Percentiles rank a stretch among this genome's conserved stretches.
Evolutionary conservation across 2,797 vertebrate genomes (phyloP).

Genomic region (Rhincodon typus): DNA sequence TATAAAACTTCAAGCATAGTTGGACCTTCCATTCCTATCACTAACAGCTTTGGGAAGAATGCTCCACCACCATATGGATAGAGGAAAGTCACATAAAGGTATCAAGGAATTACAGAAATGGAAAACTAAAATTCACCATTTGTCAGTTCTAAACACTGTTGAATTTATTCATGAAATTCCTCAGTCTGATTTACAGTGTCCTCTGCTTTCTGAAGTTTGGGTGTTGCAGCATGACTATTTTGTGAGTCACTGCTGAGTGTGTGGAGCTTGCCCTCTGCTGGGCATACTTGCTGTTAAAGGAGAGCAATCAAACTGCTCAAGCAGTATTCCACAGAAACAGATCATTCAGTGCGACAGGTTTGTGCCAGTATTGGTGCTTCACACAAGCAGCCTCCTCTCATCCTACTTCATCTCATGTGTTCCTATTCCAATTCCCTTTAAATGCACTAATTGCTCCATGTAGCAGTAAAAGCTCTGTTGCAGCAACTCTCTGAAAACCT

Average conservation of each 20-base stretch:
- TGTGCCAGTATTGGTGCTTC: neutral
- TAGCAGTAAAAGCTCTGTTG: neutral
- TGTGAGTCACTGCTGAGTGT: neutral
- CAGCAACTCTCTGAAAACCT: neutral
- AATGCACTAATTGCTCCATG: neutral
- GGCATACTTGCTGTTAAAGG: neutral
- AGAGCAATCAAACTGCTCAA: neutral
- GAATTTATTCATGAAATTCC: neutral
- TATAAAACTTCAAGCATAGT: neutral
- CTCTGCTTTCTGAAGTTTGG: neutral
- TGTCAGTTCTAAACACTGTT: neutral
- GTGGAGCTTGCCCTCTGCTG: slow-evolving; percentile 1
- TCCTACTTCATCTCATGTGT: neutral
- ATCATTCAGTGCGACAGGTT: too few relatives aligned
- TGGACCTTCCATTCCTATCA: neutral
- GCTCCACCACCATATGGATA: neutral
- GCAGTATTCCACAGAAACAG: neutral
- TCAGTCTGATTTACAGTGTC: neutral
- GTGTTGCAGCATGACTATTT: neutral
- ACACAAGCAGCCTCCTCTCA: neutral
- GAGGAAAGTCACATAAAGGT: neutral
- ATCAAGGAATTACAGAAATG: neutral
- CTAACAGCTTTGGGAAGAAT: neutral
- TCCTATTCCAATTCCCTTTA: too few relatives aligned
- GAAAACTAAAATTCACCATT: neutral